Evolutionary conservation across 2,113 vertebrate species (phyloP).

Genomic region (Willisornis vidua): DNA sequence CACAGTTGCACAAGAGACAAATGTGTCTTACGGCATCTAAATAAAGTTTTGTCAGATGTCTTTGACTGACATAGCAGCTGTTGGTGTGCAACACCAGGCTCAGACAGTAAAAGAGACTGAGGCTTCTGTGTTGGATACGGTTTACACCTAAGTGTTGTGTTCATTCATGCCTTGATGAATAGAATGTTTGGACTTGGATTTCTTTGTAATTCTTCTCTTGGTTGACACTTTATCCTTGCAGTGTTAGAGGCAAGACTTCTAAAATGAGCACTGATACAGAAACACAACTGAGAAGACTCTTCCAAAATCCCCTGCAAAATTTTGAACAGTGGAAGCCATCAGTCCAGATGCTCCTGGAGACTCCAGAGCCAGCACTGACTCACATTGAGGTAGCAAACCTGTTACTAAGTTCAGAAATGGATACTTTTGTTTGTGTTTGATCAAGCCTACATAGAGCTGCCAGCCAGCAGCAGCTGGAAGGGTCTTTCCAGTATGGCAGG

Average conservation of each 20-base stretch:
- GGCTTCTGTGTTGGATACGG: background rate
- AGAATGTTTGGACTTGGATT: background rate
- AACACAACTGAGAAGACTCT: slow-evolving; percentile 72
- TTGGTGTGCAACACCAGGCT: background rate
- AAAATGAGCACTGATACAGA: slow-evolving; percentile 77
- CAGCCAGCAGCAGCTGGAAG: background rate
- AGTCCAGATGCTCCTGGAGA: slow-evolving; percentile 79
- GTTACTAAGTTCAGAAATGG: background rate
- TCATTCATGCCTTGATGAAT: background rate
- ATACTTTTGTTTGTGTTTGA: background rate
- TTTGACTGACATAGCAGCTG: slow-evolving; percentile 49
- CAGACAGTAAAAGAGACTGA: background rate
- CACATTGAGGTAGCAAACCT: slow-evolving; percentile 81
- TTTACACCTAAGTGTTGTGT: background rate
- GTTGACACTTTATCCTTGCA: slow-evolving; percentile 47
- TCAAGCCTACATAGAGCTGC: background rate
- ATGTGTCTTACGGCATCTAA: background rate
- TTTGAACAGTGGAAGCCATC: slow-evolving; percentile 82
- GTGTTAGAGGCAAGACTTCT: slow-evolving; percentile 80
- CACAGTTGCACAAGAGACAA: background rate
- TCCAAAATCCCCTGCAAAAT: slow-evolving; percentile 80
- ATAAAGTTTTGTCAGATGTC: background rate
- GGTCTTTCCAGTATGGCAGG: background rate
- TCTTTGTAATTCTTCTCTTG: slow-evolving; percentile 3
- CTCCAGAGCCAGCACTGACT: slow-evolving; percentile 78